These are phyloP conservation scores for Chironomus striatipennis DNA, from an alignment of 1,140 invertebrate genomes.

Conservation along the genomic window DNA sequence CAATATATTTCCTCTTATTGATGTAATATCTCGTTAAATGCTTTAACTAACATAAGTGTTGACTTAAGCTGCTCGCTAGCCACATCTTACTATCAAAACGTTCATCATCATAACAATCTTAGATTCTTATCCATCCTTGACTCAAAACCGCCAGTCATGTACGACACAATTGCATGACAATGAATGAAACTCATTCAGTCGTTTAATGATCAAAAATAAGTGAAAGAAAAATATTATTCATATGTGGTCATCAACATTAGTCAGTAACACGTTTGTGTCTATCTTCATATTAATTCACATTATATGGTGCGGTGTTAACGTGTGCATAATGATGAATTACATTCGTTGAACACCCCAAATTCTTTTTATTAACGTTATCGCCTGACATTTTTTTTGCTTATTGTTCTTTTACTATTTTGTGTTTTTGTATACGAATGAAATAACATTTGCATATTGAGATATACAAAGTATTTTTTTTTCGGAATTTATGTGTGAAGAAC, in stretches of 20 bases:
- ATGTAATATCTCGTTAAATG: too few relatives aligned
- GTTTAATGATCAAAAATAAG: background rate
- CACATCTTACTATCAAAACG: too few relatives aligned
- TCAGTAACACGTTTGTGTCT: slow-evolving; percentile 6
- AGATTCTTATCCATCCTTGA: background rate
- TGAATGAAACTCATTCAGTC: background rate
- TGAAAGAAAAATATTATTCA: background rate
- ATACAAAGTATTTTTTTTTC: too few relatives aligned
- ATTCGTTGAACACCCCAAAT: background rate
- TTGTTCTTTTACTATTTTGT: too few relatives aligned
- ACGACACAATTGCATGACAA: slow-evolving; percentile 7
- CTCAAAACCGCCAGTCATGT: background rate
- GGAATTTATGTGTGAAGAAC: background rate
- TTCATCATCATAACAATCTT: background rate
- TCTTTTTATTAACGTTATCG: background rate
- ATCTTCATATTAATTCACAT: background rate
- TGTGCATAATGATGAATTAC: slow-evolving; percentile 13
- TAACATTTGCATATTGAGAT: background rate
- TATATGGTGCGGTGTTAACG: background rate
- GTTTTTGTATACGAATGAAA: too few relatives aligned
- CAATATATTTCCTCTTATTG: too few relatives aligned
- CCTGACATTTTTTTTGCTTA: too few relatives aligned
- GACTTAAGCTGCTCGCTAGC: too few relatives aligned
- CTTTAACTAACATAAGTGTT: too few relatives aligned
- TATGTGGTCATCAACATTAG: slow-evolving; percentile 8